Conservation (phyloP, 1,140 invertebrate species). For the Brevipalpus yothersi region DNA sequence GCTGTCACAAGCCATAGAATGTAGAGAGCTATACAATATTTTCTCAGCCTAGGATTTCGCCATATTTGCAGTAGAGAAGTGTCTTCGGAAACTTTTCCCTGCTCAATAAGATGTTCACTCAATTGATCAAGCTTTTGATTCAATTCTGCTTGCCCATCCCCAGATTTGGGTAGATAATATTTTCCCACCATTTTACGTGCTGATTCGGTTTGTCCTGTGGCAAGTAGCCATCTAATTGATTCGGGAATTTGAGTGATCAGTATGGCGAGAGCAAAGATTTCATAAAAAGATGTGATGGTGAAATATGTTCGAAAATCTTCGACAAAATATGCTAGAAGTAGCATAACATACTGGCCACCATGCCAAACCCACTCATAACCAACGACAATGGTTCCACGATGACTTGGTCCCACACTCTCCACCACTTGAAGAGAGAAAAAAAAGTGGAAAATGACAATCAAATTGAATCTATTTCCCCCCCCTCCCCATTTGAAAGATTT, state of each 20-base stretch:
- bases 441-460: not conserved
- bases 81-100: too few relatives aligned
- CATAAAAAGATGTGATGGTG: not conserved
- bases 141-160: not conserved
- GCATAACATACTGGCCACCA: not conserved
- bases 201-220: not conserved
- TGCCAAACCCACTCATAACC: not conserved
- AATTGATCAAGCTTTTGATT: not conserved
- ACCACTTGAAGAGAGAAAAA: not conserved
- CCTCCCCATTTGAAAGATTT: too few relatives aligned
- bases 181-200: not conserved
- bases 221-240: not conserved
- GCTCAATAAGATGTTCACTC: too few relatives aligned
- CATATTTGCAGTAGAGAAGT: not conserved
- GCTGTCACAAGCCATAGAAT: slow-evolving; percentile 36
- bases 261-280: not conserved
- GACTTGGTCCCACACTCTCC: not conserved
- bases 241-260: not conserved
- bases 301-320: not conserved
- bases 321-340: not conserved
- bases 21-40: slow-evolving; percentile 7
- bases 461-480: not conserved
- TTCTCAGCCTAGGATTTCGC: not conserved
- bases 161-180: too few relatives aligned
- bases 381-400: not conserved